Evolutionary conservation across 2,797 vertebrate species (phyloP).

Genomic region (Heterohyrax brucei): DNA sequence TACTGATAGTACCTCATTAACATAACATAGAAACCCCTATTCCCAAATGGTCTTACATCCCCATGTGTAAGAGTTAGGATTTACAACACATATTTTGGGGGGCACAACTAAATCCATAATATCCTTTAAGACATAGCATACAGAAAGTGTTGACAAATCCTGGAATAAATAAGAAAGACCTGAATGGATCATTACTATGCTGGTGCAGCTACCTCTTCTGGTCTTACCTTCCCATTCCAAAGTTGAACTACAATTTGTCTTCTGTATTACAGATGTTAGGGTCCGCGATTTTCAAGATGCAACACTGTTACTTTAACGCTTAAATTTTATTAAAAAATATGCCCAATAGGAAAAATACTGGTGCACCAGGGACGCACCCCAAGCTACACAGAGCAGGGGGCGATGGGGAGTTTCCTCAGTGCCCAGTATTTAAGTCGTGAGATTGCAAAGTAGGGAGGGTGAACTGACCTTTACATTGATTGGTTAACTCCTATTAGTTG

Average conservation of each 20-base stretch:
- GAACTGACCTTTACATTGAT: no score
- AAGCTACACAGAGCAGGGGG: no score
- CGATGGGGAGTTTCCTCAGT: no score
- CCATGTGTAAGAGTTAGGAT: background rate
- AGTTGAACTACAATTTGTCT: background rate
- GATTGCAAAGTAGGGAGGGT: no score
- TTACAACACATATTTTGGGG: background rate
- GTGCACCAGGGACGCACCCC: no score
- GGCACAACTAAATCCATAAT: background rate
- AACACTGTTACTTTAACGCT: no score
- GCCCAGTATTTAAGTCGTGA: no score
- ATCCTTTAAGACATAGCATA: background rate
- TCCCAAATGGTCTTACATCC: background rate
- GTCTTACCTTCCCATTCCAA: slow-evolving; percentile 3
- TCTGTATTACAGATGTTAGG: slow-evolving; percentile 21
- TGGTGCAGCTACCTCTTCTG: slow-evolving; percentile 40
- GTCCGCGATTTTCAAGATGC: no score
- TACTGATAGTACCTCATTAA: background rate
- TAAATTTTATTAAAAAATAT: no score
- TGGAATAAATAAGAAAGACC: slow-evolving; percentile 26
- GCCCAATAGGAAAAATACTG: no score
- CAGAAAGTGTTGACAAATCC: background rate
- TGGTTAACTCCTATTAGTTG: no score
- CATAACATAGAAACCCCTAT: background rate
- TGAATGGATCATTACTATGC: background rate